Percentiles rank a stretch among this genome's conserved stretches.
phyloP scores from a whole-genome alignment of 2,888 invertebrate genomes.

The Linnaemya vulpina region DNA sequence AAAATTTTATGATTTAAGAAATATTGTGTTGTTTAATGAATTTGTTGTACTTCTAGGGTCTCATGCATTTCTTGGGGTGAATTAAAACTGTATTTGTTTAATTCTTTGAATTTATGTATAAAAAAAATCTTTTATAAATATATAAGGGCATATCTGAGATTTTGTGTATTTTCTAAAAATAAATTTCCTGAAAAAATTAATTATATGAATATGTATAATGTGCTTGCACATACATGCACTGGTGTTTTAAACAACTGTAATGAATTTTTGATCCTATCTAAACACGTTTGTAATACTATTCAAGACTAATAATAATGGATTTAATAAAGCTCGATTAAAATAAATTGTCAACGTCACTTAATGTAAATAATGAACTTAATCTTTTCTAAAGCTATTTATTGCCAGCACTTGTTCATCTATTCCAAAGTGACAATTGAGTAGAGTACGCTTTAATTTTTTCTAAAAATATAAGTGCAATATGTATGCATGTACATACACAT shows the following conservation, averaged over 20 bases:
- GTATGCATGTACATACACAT: neutral
- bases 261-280: slow-evolving; percentile 13
- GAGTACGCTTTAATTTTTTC: too few relatives aligned
- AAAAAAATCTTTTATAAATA: neutral
- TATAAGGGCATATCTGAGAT: slow-evolving; percentile 72
- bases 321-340: neutral
- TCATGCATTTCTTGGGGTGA: slow-evolving; percentile 5
- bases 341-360: neutral
- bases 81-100: neutral
- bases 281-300: slow-evolving; percentile 49
- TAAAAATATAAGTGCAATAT: neutral
- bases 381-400: too few relatives aligned
- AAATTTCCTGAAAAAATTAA: neutral
- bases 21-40: slow-evolving; percentile 6
- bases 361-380: too few relatives aligned
- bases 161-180: slow-evolving; percentile 60
- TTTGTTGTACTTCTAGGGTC: neutral
- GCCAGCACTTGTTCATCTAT: too few relatives aligned
- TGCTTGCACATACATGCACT: slow-evolving; percentile 1
- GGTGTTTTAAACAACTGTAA: neutral
- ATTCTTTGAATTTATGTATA: neutral
- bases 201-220: neutral
- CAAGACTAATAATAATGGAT: slow-evolving; percentile 5
- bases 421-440: too few relatives aligned
- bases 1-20: neutral